A percentile compares a stretch with the other conserved stretches of the same genome.
Evolutionary conservation across 2,888 invertebrate species (phyloP).

Genomic region (Trachelus stipa): DNA sequence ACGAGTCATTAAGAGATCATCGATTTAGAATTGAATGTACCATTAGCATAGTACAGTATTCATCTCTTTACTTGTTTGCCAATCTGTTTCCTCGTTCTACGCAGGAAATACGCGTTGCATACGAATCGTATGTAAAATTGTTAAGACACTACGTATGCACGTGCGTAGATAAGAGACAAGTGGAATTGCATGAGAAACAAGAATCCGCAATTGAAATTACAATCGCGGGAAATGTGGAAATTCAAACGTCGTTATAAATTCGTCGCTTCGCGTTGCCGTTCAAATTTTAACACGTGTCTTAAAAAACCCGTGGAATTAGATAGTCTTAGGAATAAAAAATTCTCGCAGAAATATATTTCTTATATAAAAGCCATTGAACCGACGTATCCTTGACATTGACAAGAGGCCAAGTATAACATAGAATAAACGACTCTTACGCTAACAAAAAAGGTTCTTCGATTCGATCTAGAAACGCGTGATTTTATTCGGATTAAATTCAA

Average conservation of each 20-base stretch:
- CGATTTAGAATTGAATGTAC: constrained; percentile 31
- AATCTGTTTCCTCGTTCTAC: background rate
- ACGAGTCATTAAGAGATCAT: constrained; percentile 8
- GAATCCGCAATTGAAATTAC: constrained; percentile 21
- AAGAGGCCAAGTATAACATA: background rate
- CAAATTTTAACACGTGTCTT: background rate
- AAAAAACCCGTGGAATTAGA: background rate
- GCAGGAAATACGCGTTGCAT: background rate
- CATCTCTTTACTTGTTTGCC: background rate
- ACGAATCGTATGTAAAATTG: background rate
- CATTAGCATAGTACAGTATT: constrained; percentile 37
- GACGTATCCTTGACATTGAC: background rate
- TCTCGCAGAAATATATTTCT: background rate
- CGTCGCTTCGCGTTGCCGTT: constrained; percentile 8
- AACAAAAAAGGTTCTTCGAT: background rate
- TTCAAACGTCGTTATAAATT: constrained; percentile 22
- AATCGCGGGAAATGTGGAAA: constrained; percentile 36
- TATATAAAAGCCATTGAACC: background rate
- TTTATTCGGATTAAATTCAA: background rate
- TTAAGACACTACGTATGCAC: constrained; percentile 12
- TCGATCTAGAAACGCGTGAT: background rate
- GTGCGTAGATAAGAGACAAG: constrained; percentile 31
- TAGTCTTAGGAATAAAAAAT: background rate
- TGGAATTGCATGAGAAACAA: constrained; percentile 22
- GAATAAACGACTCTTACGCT: background rate